phyloP scores from a whole-genome alignment of 2,797 vertebrate genomes.

The Sebastes itinus region DNA sequence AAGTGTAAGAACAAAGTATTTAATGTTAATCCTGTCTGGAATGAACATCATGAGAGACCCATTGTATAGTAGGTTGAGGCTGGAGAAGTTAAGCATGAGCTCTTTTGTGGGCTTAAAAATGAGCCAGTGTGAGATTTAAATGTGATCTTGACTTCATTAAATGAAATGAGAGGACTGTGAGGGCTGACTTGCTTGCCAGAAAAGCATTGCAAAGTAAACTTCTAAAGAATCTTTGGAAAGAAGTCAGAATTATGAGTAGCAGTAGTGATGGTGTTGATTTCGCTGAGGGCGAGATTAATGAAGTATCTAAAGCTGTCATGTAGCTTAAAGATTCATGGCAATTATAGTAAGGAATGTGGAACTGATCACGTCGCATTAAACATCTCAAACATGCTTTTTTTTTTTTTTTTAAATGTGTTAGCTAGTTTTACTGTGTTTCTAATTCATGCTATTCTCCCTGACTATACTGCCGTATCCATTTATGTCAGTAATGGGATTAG shows the following conservation, averaged over 20 bases:
- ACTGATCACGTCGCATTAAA: neutral
- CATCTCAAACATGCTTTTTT: neutral
- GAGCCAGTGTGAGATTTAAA: slow-evolving; percentile 31
- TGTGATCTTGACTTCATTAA: slow-evolving; percentile 18
- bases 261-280: neutral
- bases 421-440: neutral
- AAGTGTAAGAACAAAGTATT: slow-evolving; percentile 18
- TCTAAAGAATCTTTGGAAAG: slow-evolving; percentile 3
- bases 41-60: slow-evolving; percentile 7
- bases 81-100: slow-evolving; percentile 3
- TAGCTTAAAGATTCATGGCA: neutral
- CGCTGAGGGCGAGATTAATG: neutral
- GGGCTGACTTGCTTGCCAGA: neutral
- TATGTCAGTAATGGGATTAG: neutral
- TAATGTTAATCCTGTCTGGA: slow-evolving; percentile 16
- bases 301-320: neutral
- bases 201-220: slow-evolving; percentile 3
- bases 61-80: neutral
- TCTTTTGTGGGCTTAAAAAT: slow-evolving; percentile 17
- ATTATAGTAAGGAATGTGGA: neutral
- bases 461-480: neutral
- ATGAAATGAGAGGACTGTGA: neutral
- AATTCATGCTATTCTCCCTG: neutral
- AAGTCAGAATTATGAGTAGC: slow-evolving; percentile 3
- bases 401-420: neutral